Evolutionary conservation across 2,797 vertebrate species (phyloP), one percentile per base, ranked within the genome.

Genomic region (Natrix natrix): DNA sequence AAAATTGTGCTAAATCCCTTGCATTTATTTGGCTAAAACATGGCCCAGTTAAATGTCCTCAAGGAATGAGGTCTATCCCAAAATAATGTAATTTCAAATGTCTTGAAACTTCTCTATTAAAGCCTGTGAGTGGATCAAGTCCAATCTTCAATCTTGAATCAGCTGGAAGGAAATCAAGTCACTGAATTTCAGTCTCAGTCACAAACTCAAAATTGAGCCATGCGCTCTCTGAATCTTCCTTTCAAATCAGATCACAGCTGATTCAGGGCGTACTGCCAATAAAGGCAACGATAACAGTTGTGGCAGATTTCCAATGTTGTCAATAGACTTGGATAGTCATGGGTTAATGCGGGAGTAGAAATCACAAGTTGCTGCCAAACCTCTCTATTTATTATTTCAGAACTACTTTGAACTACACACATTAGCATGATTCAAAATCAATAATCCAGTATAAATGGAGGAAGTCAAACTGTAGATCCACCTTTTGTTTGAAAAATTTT

Each of bases 401-500:
- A 91, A 94, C 91, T 88, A 93, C 26, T 88, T 91, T 78, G 37
- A 10, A 57, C 54, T 92, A 94, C 59, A 26, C n/a, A 87, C 1
- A 17, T 93, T 28, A 8, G 59, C 63, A 56, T 86, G 93, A 60
- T 94, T 66, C 61, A 93, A 96, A 93, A 74, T 91, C 94, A 86
- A 93, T 83, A 48, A 87, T 52, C 93, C 86, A 93, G 60, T 56
- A 3, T 24, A 66, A 94, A 94, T 92, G 91, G 60, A 88, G 94
- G 63, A 61, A 91, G 83, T 56, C 1, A 61, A 90, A 52, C 16
- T 56, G 43, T 87, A 90, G 7, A 48, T 57, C 88, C 69, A 83
- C 88, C 16, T 56, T 94, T 14, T 86, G 32, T 7, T n/a, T 24
- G 6, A 94, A 94, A 94, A 94, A 95, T 92, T 93, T 61, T 52